Conservation (phyloP, 2,113 vertebrate genomes). For the Rhadina sibilatrix region DNA sequence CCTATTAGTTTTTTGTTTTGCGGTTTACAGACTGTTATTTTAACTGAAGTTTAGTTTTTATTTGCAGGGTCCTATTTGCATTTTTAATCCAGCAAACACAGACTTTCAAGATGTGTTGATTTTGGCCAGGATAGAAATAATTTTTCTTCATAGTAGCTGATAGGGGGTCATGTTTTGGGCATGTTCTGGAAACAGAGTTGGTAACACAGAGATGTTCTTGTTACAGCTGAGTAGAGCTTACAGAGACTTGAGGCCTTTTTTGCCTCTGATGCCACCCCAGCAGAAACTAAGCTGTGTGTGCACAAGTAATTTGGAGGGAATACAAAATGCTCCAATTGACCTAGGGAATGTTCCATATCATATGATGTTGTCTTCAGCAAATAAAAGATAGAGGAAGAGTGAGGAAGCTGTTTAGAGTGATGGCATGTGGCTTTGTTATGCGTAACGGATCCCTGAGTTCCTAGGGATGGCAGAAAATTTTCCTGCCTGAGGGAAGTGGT, state of each 20-base stretch:
- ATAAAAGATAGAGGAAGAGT: background rate
- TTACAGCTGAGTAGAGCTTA: background rate
- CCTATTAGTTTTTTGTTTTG: background rate
- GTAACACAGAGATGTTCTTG: background rate
- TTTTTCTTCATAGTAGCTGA: background rate
- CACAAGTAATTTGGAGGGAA: background rate
- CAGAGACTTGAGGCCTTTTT: background rate
- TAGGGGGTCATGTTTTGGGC: background rate
- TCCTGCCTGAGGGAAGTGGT: background rate
- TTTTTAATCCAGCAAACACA: background rate
- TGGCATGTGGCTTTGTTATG: background rate
- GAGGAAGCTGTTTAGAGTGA: background rate
- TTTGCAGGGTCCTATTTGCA: background rate
- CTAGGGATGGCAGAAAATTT: background rate
- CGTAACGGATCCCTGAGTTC: background rate
- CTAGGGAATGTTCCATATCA: too few species aligned
- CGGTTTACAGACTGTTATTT: background rate
- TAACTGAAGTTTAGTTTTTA: background rate
- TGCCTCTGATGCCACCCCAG: background rate
- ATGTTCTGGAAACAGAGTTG: background rate
- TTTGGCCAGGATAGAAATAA: background rate
- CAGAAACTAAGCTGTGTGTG: accelerated
- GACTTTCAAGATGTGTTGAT: background rate
- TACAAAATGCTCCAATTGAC: background rate
- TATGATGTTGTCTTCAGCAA: background rate